These are phyloP conservation scores for Turritopsis rubra DNA, from an alignment of 30 jellyfish, hydroid and myxozoan genomes.

Conservation along the genomic window DNA sequence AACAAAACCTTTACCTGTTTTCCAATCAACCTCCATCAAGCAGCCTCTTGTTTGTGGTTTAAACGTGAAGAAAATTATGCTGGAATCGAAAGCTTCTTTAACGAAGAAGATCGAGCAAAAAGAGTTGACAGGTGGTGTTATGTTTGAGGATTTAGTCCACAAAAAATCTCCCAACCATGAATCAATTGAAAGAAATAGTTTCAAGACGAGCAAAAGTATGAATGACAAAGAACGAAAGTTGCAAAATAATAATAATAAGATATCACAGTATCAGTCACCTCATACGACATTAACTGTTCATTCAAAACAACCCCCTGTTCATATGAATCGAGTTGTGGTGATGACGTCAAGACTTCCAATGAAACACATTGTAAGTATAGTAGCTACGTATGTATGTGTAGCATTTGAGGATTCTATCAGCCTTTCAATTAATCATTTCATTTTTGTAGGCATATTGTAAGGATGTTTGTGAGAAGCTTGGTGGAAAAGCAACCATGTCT, in stretches of 20 bases:
- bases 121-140: background rate
- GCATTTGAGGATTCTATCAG: background rate
- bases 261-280: background rate
- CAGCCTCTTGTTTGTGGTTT: background rate
- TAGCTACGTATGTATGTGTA: background rate
- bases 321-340: background rate
- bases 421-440: background rate
- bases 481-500: conserved; percentile 43
- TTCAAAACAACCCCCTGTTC: background rate
- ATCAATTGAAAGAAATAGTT: background rate
- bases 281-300: background rate
- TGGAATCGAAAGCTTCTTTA: background rate
- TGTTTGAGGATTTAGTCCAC: background rate
- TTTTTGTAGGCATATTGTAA: conserved; percentile 45
- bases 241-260: background rate
- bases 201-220: background rate
- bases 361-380: conserved; percentile 48
- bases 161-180: background rate
- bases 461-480: conserved; percentile 49
- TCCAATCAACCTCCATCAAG: background rate
- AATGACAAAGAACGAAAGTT: background rate
- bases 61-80: background rate
- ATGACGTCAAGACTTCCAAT: conserved; percentile 50
- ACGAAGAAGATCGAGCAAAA: too few species aligned
- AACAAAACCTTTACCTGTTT: background rate